Evolutionary conservation across 2,797 vertebrate genomes (phyloP).

Genomic region (Okamejei kenojei): DNA sequence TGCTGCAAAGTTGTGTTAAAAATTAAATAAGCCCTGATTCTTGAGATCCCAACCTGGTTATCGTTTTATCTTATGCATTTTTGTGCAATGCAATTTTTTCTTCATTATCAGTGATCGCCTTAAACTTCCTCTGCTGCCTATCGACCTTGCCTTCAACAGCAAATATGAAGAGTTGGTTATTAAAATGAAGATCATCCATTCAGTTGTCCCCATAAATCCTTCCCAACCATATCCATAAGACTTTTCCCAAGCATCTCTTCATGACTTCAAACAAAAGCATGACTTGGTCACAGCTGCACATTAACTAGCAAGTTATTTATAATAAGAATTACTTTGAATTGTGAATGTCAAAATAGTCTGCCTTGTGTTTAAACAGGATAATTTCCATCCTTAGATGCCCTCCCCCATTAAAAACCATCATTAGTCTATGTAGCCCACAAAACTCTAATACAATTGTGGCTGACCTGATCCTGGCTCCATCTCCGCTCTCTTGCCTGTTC

Average conservation of each 20-base stretch:
- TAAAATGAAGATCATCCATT: neutral
- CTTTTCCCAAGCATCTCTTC: neutral
- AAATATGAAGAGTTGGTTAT: neutral
- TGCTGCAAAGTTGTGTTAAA: neutral
- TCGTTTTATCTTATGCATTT: neutral
- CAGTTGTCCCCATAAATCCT: neutral
- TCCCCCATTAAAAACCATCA: too few species aligned
- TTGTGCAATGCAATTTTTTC: neutral
- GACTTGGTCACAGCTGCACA: neutral
- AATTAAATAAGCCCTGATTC: neutral
- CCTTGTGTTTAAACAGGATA: neutral
- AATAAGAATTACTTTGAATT: neutral
- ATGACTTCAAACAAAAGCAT: neutral
- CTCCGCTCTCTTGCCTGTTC: too few species aligned
- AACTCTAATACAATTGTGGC: too few species aligned
- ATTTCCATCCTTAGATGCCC: neutral
- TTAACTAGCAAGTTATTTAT: neutral
- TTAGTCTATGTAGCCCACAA: too few species aligned
- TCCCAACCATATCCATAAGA: neutral
- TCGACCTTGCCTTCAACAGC: neutral
- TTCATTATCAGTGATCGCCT: neutral
- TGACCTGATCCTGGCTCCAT: too few species aligned
- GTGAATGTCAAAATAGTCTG: neutral
- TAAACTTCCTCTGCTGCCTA: neutral
- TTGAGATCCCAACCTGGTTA: neutral